Evolutionary conservation across 2,797 vertebrate genomes (phyloP).

Genomic region (Parauchenoglanis punctatus): DNA sequence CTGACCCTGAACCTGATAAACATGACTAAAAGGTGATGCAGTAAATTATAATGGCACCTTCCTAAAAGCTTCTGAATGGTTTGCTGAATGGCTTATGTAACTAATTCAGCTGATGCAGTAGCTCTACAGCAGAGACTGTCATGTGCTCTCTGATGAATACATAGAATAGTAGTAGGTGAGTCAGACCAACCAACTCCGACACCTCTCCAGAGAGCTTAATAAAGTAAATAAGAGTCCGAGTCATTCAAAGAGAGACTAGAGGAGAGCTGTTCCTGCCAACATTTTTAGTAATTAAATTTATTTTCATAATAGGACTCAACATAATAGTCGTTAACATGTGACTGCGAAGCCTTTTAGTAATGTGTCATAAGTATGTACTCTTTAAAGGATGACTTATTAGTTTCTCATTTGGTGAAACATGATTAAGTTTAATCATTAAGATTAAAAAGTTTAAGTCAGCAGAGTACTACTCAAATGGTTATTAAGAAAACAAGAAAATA

Average conservation of each 20-base stretch:
- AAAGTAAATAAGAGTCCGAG: constrained; percentile 22
- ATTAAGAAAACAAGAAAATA: background rate
- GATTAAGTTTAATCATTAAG: no score
- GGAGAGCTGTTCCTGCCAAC: background rate
- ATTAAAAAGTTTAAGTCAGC: no score
- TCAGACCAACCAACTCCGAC: constrained; percentile 20
- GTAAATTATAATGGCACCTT: background rate
- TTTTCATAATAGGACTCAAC: constrained; percentile 24
- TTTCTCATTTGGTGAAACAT: background rate
- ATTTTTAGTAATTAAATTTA: constrained; percentile 32
- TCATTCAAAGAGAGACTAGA: constrained; percentile 14
- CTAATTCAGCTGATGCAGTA: constrained; percentile 39
- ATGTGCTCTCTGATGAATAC: constrained; percentile 38
- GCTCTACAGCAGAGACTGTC: constrained; percentile 26
- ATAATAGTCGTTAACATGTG: background rate
- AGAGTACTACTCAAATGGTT: background rate
- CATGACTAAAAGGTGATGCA: constrained; percentile 5
- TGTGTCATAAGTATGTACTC: background rate
- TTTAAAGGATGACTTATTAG: background rate
- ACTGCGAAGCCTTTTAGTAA: background rate
- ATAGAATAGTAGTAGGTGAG: constrained; percentile 28
- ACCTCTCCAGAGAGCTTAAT: background rate
- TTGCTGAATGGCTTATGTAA: constrained; percentile 41
- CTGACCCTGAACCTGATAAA: background rate
- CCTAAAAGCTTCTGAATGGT: constrained; percentile 39